Evolutionary conservation across 1,140 invertebrate genomes (phyloP), one percentile per base, ranked within the genome.

Genomic region (Drosophila eugracilis): DNA sequence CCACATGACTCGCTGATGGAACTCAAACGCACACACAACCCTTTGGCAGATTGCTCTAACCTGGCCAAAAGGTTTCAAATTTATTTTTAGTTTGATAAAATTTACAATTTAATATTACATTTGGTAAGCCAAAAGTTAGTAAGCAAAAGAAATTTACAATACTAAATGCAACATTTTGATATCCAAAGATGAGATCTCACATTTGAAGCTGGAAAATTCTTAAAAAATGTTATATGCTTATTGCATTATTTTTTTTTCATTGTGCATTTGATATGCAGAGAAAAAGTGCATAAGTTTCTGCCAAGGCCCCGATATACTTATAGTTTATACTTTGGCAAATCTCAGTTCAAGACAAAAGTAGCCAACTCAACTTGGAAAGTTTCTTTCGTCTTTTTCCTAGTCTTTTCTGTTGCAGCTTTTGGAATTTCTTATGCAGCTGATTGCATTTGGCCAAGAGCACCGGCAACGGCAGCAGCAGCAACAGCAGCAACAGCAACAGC

Each of bases 291-390:
- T 48, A 65, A 67, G 36, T 66, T 63, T 32, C 7, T 39, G 22
- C 37, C 60, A 42, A 66, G 59, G 26, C 45, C 39, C 37, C 60
- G 62, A 69, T 53, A 67, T 67, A 49, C 44, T 66, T 67, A 66
- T 50, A 67, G 42, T 42, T 66, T 67, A 52, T 34, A 22, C 37
- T 50, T 41, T 54, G 47, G 26, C 19, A 72, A 86, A 84, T 85
- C 81, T 73, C 72, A 36, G 76, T 54, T 22, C 34, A 62, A 78
- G 60, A 84, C 75, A 84, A 84, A 75, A 84, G 71, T 60, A 73
- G 62, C 60, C 48, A 63, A 47, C 48, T 50, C 24, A 58, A 86
- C 45, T 81, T 73, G 30, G 32, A 12, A 75, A 75, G 34, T 73
- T 58, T 55, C 21, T 14, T 65, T 50, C 1, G 14, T 2, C 9